These are phyloP conservation scores for Bambusicola thoracicus DNA, from an alignment of 2,113 vertebrate genomes.

Conservation along the genomic window DNA sequence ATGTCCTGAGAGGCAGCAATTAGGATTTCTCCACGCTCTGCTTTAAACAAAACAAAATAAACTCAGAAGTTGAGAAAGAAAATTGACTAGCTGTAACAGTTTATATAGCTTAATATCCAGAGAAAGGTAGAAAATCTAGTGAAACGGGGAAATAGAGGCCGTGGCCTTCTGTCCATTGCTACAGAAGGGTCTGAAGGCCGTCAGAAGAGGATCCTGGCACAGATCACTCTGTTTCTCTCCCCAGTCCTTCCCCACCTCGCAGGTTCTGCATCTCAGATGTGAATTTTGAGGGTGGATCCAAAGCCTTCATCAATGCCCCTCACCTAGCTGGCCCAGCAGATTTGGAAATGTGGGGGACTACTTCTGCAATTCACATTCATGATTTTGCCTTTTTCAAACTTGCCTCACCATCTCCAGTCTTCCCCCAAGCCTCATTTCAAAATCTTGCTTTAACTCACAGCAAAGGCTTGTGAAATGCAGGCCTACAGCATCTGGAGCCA, in stretches of 20 bases:
- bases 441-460: background rate
- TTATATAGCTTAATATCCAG: background rate
- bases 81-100: background rate
- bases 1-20: background rate
- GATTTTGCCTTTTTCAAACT: background rate
- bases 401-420: background rate
- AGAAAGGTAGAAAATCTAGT: background rate
- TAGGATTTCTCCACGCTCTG: background rate
- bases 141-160: background rate
- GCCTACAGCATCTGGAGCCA: background rate
- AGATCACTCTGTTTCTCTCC: background rate
- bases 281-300: background rate
- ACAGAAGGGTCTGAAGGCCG: background rate
- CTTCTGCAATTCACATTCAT: background rate
- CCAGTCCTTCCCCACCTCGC: background rate
- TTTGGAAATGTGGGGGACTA: background rate
- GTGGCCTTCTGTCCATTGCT: background rate
- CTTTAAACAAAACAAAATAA: background rate
- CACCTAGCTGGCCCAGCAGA: fast-evolving
- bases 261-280: background rate
- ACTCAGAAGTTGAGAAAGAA: background rate
- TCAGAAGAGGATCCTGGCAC: background rate
- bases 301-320: background rate
- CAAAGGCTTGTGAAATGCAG: background rate
- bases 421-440: background rate